Evolutionary conservation across 2,797 vertebrate species (phyloP).

Genomic region (Pachyuromys duprasi): DNA sequence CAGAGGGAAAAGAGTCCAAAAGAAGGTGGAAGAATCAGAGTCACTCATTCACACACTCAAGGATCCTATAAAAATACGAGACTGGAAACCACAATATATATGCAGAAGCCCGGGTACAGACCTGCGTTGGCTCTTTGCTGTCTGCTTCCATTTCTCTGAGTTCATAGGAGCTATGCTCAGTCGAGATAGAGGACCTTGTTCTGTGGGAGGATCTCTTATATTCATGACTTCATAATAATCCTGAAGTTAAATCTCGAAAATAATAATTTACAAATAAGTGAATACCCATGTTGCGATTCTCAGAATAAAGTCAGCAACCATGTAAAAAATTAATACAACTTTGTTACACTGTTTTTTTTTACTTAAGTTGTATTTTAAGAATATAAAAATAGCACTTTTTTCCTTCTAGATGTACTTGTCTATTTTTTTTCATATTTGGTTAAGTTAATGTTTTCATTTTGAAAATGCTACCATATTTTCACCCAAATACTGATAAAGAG

Average conservation of each 20-base stretch:
- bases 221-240: not conserved
- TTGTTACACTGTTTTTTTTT: not conserved
- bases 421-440: not conserved
- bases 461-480: not conserved
- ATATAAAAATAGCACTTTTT: not conserved
- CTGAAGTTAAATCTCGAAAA: not conserved
- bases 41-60: no score
- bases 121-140: no score
- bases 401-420: not conserved
- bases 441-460: not conserved
- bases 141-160: no score
- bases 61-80: no score
- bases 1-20: no score
- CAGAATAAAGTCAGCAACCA: not conserved
- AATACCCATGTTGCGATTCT: not conserved
- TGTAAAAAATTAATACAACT: not conserved
- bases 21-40: no score
- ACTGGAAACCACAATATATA: no score
- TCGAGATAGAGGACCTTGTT: not conserved
- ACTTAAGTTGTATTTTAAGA: not conserved
- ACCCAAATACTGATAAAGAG: not conserved
- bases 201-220: not conserved
- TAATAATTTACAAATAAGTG: not conserved
- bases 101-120: no score
- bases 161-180: not conserved